Conservation (phyloP, 2,888 invertebrate species). For the Himalopsyche kuldschensis region DNA sequence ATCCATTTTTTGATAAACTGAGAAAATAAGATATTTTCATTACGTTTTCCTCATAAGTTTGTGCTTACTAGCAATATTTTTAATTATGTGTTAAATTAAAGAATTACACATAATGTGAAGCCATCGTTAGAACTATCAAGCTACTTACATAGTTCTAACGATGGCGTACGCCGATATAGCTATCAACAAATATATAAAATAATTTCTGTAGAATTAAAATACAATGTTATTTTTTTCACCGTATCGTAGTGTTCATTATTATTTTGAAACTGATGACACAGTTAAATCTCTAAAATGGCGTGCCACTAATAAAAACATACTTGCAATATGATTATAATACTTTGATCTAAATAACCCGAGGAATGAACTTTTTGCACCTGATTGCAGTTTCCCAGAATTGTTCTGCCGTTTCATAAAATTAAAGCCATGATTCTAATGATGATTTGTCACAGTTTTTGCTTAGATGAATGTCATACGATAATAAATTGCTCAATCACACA, state of each 20-base stretch:
- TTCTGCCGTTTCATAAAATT: not conserved
- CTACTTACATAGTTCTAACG: too few species aligned
- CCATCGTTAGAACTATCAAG: too few species aligned
- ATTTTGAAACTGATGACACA: not conserved
- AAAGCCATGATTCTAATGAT: not conserved
- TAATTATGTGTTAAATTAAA: too few species aligned
- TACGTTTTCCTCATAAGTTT: too few species aligned
- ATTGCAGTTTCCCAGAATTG: constrained; percentile 14
- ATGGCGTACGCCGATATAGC: too few species aligned
- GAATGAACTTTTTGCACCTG: not conserved
- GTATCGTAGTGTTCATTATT: not conserved
- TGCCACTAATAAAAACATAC: not conserved
- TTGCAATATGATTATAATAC: not conserved
- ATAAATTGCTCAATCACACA: not conserved
- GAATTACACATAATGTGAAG: too few species aligned
- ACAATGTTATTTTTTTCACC: too few species aligned
- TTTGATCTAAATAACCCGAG: not conserved
- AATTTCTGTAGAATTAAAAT: too few species aligned
- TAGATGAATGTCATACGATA: not conserved
- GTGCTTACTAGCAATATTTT: too few species aligned
- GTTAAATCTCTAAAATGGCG: constrained; percentile 1
- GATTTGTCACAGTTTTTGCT: not conserved
- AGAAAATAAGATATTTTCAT: too few species aligned
- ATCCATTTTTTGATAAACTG: too few species aligned
- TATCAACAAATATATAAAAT: too few species aligned